Evolutionary conservation across 2,888 invertebrate species (phyloP).

Genomic region (Cotesia congregata): DNA sequence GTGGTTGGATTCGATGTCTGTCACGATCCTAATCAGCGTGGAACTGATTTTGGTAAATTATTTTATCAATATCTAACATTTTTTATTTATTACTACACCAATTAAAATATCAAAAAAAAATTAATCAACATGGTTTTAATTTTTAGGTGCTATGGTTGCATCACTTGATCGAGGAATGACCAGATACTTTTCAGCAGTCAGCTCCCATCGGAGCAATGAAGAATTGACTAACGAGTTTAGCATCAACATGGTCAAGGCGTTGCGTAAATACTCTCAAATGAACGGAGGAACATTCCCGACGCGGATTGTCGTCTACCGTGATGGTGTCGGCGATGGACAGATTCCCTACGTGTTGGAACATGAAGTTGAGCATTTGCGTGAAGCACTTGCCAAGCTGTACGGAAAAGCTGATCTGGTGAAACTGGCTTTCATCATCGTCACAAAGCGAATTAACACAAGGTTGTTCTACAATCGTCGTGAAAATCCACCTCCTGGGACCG

Average conservation of each 20-base stretch:
- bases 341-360: conserved; percentile 82
- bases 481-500: conserved; percentile 88
- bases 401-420: conserved; percentile 64
- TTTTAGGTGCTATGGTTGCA: conserved; percentile 83
- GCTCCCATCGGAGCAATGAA: conserved; percentile 81
- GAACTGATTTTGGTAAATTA: conserved; percentile 67
- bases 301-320: conserved; percentile 88
- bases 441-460: conserved; percentile 89
- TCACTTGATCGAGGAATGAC: conserved; percentile 75
- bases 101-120: not conserved
- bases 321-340: conserved; percentile 96
- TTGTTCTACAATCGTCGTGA: conserved; percentile 72
- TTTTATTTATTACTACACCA: conserved; percentile 17
- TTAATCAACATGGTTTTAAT: not conserved
- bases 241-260: conserved; percentile 74
- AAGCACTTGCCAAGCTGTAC: conserved; percentile 74
- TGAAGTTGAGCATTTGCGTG: conserved; percentile 78
- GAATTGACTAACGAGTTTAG: conserved; percentile 84
- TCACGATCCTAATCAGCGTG: conserved; percentile 81
- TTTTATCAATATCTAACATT: not conserved
- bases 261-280: conserved; percentile 71
- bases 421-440: conserved; percentile 86
- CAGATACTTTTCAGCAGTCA: conserved; percentile 81
- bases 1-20: conserved; percentile 91
- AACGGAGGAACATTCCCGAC: conserved; percentile 73